Evolutionary conservation across 2,113 vertebrate genomes (phyloP).

Genomic region (Pelecanoides urinatrix): DNA sequence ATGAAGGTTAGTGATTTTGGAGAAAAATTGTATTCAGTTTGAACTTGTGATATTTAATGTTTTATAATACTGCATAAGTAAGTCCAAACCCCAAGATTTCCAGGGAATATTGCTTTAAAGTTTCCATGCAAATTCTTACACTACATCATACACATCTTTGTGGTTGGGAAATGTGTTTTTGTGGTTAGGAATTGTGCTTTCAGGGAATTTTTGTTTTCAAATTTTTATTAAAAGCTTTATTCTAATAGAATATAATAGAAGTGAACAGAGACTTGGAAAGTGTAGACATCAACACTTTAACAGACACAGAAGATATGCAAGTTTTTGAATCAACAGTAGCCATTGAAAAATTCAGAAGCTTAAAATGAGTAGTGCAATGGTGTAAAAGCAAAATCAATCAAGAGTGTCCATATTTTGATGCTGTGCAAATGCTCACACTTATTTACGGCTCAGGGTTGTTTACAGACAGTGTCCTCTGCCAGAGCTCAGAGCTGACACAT

Average conservation of each 20-base stretch:
- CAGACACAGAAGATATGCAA: not conserved
- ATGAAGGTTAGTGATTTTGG: not conserved
- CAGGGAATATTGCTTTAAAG: not conserved
- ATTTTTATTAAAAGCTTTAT: not conserved
- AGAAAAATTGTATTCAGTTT: not conserved
- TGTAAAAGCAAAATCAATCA: not conserved
- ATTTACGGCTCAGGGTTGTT: constrained; percentile 13
- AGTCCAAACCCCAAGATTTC: not conserved
- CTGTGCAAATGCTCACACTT: accelerated
- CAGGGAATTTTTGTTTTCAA: not conserved
- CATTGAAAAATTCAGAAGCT: constrained; percentile 22
- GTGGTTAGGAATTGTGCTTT: not conserved
- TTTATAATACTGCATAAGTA: not conserved
- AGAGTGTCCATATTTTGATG: not conserved
- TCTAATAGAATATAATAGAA: not conserved
- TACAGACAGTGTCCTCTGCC: not conserved
- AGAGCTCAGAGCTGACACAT: not conserved
- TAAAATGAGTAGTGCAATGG: not conserved
- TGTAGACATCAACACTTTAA: not conserved
- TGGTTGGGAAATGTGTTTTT: not conserved
- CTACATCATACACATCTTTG: not conserved
- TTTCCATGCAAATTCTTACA: not conserved
- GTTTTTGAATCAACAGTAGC: not conserved
- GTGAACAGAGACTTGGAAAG: not conserved
- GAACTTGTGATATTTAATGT: not conserved